Percentiles rank a stretch among this genome's conserved stretches.
phyloP scores from a whole-genome alignment of 2,113 vertebrate species.

The Semnornis frantzii region DNA sequence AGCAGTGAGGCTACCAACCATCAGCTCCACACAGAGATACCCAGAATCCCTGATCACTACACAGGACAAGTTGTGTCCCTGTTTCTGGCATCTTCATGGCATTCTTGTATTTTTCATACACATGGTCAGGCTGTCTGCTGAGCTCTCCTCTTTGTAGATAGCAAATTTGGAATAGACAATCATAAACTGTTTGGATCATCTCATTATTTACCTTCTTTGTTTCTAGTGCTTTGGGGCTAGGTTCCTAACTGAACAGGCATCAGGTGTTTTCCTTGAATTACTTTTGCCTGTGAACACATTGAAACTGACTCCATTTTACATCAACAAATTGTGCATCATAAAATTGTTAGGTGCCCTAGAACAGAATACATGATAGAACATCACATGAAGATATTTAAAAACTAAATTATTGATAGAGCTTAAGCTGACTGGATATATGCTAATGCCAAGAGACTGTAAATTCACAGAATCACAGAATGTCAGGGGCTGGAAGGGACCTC shows the following conservation, averaged over 20 bases:
- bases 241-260: neutral
- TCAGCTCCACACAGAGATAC: neutral
- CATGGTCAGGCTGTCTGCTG: neutral
- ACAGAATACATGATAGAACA: neutral
- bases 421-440: fast-evolving
- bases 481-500: no score
- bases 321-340: neutral
- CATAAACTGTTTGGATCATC: neutral
- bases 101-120: neutral
- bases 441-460: neutral
- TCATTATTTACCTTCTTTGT: neutral
- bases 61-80: neutral
- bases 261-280: neutral
- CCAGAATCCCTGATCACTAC: neutral
- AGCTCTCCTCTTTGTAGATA: neutral
- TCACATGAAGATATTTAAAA: neutral
- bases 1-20: neutral
- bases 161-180: neutral
- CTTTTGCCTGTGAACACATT: neutral
- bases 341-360: neutral
- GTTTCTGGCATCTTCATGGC: neutral
- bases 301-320: neutral
- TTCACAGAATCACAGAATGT: neutral
- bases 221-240: neutral
- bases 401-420: neutral